Evolutionary conservation across 2,797 vertebrate genomes (phyloP).

Genomic region (Artibeus jamaicensis): DNA sequence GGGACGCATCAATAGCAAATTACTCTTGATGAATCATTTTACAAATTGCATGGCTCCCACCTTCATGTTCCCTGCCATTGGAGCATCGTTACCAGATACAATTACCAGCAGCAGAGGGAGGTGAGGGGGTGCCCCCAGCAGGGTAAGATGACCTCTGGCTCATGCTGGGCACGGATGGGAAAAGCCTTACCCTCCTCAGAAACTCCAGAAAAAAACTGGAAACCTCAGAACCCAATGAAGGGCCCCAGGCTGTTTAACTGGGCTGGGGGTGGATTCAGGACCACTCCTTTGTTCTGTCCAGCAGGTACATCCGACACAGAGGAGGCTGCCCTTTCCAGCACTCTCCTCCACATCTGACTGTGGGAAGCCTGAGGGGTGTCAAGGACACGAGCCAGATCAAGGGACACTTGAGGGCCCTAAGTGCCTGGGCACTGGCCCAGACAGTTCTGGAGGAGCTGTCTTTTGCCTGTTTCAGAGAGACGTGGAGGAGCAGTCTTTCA

Average conservation of each 20-base stretch:
- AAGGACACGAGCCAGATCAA: not conserved
- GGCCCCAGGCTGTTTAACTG: not conserved
- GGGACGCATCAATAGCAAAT: conserved; percentile 72
- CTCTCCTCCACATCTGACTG: not conserved
- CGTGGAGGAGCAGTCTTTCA: not conserved
- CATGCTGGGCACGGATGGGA: not conserved
- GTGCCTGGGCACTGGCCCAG: not conserved
- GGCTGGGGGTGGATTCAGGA: not conserved
- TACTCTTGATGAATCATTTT: conserved; percentile 66
- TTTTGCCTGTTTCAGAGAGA: not conserved
- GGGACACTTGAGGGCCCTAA: not conserved
- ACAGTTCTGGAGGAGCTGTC: not conserved
- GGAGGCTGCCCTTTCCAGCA: fast-evolving
- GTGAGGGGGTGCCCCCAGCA: not conserved
- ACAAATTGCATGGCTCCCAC: conserved; percentile 61
- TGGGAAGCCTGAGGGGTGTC: not conserved
- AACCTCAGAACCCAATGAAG: not conserved
- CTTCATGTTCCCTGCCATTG: not conserved
- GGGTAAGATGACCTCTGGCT: not conserved
- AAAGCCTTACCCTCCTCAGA: not conserved
- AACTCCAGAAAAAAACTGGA: not conserved
- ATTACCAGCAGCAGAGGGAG: not conserved
- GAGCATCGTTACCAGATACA: conserved; percentile 17
- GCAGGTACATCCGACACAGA: fast-evolving
- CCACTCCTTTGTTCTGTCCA: not conserved